phyloP scores from a whole-genome alignment of 2,797 vertebrate species.

The Spea hammondii region DNA sequence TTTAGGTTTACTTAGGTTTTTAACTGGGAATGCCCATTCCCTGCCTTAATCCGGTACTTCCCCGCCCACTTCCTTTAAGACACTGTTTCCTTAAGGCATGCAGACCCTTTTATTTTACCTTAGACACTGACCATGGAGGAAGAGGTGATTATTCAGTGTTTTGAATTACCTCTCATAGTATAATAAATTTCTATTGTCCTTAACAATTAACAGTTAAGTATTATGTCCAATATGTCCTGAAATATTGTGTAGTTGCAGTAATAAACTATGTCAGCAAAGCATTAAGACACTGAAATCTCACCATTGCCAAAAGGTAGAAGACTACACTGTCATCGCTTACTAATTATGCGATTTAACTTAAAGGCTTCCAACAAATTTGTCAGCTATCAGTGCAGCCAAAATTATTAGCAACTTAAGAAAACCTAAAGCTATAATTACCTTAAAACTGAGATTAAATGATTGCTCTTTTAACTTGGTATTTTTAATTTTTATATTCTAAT shows the following conservation, averaged over 20 bases:
- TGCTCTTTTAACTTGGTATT: slow-evolving; percentile 10
- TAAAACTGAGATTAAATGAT: slow-evolving; percentile 26
- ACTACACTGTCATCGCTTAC: slow-evolving; percentile 35
- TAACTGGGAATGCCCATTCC: too few species aligned
- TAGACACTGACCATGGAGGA: too few species aligned
- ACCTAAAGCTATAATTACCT: slow-evolving; percentile 20
- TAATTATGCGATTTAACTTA: slow-evolving; percentile 29
- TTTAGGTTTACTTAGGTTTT: too few species aligned
- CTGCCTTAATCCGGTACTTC: too few species aligned
- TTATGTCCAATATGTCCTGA: too few species aligned
- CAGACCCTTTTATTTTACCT: too few species aligned
- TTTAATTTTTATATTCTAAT: neutral
- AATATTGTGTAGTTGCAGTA: neutral
- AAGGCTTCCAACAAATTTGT: slow-evolving; percentile 32
- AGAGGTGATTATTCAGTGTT: too few species aligned
- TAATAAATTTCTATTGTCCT: too few species aligned
- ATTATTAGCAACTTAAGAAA: slow-evolving; percentile 16
- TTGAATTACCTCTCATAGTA: too few species aligned
- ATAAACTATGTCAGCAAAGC: slow-evolving; percentile 27
- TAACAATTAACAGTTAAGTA: too few species aligned
- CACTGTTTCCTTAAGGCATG: too few species aligned
- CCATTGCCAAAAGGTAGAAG: slow-evolving; percentile 22
- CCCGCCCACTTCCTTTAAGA: too few species aligned
- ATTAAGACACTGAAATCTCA: slow-evolving; percentile 9
- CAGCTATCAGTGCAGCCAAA: slow-evolving; percentile 16